phyloP scores from a whole-genome alignment of 1,140 invertebrate species.

The Belonocnema kinseyi region DNA sequence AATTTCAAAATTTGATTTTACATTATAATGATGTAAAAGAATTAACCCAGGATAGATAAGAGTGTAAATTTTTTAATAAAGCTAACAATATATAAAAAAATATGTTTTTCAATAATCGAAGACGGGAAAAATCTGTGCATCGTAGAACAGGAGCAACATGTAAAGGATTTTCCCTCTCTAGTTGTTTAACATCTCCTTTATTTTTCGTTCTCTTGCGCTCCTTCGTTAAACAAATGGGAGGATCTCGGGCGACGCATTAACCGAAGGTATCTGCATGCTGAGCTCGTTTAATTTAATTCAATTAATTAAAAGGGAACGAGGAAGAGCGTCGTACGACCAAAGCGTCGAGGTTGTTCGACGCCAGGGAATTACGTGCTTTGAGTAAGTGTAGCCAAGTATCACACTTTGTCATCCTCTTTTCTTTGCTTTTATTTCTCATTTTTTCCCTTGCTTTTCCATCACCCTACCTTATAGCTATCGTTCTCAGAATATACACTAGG shows the following conservation, averaged over 20 bases:
- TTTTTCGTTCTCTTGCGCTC: background rate
- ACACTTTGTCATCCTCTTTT: slow-evolving; percentile 33
- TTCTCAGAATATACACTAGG: too few relatives aligned
- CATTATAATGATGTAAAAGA: too few relatives aligned
- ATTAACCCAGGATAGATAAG: too few relatives aligned
- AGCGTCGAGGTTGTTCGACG: slow-evolving; percentile 28
- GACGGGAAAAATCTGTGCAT: background rate
- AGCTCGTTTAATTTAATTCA: slow-evolving; percentile 46
- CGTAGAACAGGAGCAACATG: background rate
- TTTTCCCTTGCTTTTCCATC: slow-evolving; percentile 37
- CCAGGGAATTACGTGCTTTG: slow-evolving; percentile 40
- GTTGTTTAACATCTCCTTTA: background rate
- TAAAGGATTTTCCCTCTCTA: slow-evolving; percentile 4
- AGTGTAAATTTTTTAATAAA: too few relatives aligned
- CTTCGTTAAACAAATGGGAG: slow-evolving; percentile 21
- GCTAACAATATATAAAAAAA: too few relatives aligned
- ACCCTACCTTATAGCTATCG: background rate
- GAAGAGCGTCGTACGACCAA: slow-evolving; percentile 31
- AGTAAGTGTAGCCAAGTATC: slow-evolving; percentile 37
- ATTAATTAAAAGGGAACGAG: slow-evolving; percentile 45
- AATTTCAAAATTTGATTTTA: too few relatives aligned
- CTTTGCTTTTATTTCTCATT: slow-evolving; percentile 35
- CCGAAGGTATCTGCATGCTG: slow-evolving; percentile 1
- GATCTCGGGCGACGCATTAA: slow-evolving; percentile 28
- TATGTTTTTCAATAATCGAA: too few relatives aligned